Base-by-base conservation (phyloP, 1,140 invertebrate species). In the Zaprionus davidi region DNA sequence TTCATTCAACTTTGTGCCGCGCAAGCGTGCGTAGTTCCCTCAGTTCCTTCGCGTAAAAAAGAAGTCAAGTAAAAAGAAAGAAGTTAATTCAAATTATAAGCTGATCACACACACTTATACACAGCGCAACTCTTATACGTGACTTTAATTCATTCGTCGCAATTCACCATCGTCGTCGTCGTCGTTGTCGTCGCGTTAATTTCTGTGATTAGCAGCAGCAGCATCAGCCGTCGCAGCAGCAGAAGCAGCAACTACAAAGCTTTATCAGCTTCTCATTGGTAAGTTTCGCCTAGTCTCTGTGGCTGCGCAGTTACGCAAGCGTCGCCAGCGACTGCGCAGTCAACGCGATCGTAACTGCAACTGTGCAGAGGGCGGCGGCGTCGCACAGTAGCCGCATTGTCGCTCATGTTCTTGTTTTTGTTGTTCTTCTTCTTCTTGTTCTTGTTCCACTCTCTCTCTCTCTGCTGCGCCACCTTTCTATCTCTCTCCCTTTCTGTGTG, bases 1-100 rank as follows among this genome's bases (percentile, higher is more conserved):
- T 88, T 88, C 85, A 88, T 88, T 88, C 85, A 88, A 88, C 86
- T 90, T 88, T 88, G 85, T 88, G 85, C 85, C 85, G 85, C 85
- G 82, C 85, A 88, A 87, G 84, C 84, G 85, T 88, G 85, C 85
- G 85, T 88, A 88, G 87, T 90, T 82, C 86, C 86, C 84, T 88
- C 81, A 88, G 85, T 88, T 88, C 85, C 85, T 88, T 90, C 85
- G 85, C 86, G 85, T 76, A 56, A 72, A 31, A 68, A 58, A 59
- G 20, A 70, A 31, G 31, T 36, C 68, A 66, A 41, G 24, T 11
- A 56, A 72, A 31, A 68, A 58, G 53, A 26, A 70, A 31, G 31
- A 66, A 41, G 20, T 15, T 56, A 70, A 63, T 53, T 63, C 57
- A 46, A 76, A 74, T 55, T 53, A 26, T 26, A 26, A 22, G 51